Percentiles rank a stretch among this genome's conserved stretches.
Evolutionary conservation across 1,140 invertebrate species (phyloP).

Genomic region (Aplysia californica): DNA sequence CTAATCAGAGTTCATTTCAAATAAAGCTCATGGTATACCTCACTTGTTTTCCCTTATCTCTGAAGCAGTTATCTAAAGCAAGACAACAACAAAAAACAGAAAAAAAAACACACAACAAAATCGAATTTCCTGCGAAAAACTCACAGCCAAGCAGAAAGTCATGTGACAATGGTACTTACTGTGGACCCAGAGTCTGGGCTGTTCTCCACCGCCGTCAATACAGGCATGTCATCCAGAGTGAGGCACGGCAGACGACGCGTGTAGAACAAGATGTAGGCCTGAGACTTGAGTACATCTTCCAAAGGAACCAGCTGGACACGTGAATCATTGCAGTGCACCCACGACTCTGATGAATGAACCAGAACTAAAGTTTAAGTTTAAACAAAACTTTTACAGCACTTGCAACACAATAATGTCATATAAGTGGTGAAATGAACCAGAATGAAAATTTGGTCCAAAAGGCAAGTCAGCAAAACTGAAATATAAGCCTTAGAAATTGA

Average conservation of each 20-base stretch:
- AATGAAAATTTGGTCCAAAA: background rate
- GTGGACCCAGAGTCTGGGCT: constrained; percentile 9
- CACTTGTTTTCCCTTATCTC: too few relatives aligned
- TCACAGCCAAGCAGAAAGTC: too few relatives aligned
- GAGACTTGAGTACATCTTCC: constrained; percentile 49
- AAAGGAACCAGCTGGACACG: constrained; percentile 39
- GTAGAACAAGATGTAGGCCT: constrained; percentile 60
- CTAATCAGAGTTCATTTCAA: too few relatives aligned
- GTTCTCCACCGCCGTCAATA: background rate
- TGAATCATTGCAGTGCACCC: constrained; percentile 59
- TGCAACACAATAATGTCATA: too few relatives aligned
- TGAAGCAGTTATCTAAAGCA: too few relatives aligned
- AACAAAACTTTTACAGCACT: background rate
- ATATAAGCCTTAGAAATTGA: background rate
- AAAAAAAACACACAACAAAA: too few relatives aligned
- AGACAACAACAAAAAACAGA: too few relatives aligned
- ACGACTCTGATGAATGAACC: constrained; percentile 42
- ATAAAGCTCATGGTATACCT: too few relatives aligned
- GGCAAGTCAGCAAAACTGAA: background rate
- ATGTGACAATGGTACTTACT: too few relatives aligned
- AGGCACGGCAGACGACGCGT: constrained; percentile 19
- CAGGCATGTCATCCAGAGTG: constrained; percentile 20
- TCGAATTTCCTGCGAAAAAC: too few relatives aligned
- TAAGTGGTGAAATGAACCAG: background rate
- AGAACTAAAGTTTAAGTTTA: background rate